Evolutionary conservation across 2,113 vertebrate genomes (phyloP).

Genomic region (Cavia porcellus): DNA sequence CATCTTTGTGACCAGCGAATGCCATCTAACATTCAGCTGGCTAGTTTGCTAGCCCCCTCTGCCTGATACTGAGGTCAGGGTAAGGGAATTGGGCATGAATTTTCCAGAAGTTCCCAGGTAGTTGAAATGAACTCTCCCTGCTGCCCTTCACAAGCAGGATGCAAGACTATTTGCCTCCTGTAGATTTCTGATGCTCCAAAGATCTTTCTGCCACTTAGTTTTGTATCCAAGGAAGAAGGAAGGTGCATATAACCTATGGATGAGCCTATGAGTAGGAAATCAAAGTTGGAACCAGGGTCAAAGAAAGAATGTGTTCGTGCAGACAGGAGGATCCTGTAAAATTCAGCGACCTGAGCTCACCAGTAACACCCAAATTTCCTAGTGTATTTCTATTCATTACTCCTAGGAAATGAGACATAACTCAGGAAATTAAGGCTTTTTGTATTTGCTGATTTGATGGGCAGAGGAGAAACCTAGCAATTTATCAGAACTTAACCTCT

Average conservation of each 20-base stretch:
- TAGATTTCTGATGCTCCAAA: background rate
- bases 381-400: slow-evolving; percentile 11
- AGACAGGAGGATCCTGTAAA: background rate
- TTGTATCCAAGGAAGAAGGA: background rate
- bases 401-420: slow-evolving; percentile 47
- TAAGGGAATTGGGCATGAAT: background rate
- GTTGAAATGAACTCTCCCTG: background rate
- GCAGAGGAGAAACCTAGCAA: background rate
- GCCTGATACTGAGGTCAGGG: rapidly evolving
- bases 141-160: background rate
- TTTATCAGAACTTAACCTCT: slow-evolving; percentile 1
- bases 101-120: background rate
- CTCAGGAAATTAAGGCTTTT: slow-evolving; percentile 40
- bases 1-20: background rate
- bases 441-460: background rate
- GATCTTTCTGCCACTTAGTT: background rate
- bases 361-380: background rate
- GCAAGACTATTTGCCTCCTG: background rate
- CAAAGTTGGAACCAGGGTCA: slow-evolving; percentile 1
- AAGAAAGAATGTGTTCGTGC: background rate
- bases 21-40: background rate
- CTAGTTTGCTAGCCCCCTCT: background rate
- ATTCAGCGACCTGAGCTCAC: slow-evolving; percentile 28
- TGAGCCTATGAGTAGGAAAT: background rate
- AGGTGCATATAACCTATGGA: background rate